A percentile compares a stretch with the other conserved stretches of the same genome.
Conservation (phyloP, 1,140 invertebrate species). For the Cherax quadricarinatus region DNA sequence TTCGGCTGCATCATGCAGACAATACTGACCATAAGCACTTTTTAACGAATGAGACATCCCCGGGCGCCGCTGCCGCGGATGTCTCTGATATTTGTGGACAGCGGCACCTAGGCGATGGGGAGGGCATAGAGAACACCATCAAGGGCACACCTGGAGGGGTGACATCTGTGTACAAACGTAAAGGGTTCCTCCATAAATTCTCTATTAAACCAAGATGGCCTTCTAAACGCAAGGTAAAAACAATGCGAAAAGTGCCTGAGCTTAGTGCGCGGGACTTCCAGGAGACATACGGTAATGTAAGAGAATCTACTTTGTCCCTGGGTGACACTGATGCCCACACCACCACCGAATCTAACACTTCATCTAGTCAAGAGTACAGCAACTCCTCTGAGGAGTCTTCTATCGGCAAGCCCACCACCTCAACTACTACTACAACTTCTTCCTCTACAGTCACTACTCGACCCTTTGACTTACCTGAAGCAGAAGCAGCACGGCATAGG, state of each 20-base stretch:
- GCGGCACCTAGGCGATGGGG: constrained; percentile 61
- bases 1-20: constrained; percentile 19
- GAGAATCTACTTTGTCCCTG: constrained; percentile 61
- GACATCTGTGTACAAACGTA: constrained; percentile 67
- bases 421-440: constrained; percentile 50
- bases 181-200: constrained; percentile 76
- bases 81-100: constrained; percentile 65
- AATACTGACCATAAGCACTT: constrained; percentile 50
- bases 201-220: constrained; percentile 75
- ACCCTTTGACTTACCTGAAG: constrained; percentile 44
- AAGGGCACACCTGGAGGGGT: constrained; percentile 50
- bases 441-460: constrained; percentile 67
- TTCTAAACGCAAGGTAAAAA: constrained; percentile 75
- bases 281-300: constrained; percentile 58
- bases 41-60: constrained; percentile 72
- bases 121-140: constrained; percentile 33
- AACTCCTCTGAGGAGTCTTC: constrained; percentile 72
- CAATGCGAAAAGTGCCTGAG: constrained; percentile 61
- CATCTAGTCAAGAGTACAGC: constrained; percentile 73
- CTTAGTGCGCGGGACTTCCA: constrained; percentile 48
- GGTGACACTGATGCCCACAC: constrained; percentile 58
- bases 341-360: constrained; percentile 70
- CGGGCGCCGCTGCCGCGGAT: constrained; percentile 68
- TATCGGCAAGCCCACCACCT: constrained; percentile 67
- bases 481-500: constrained; percentile 27